A percentile compares a stretch with the other conserved stretches of the same genome.
These are phyloP conservation scores for Rhinichthys osculus DNA, from an alignment of 2,797 vertebrate species.

Conservation along the genomic window DNA sequence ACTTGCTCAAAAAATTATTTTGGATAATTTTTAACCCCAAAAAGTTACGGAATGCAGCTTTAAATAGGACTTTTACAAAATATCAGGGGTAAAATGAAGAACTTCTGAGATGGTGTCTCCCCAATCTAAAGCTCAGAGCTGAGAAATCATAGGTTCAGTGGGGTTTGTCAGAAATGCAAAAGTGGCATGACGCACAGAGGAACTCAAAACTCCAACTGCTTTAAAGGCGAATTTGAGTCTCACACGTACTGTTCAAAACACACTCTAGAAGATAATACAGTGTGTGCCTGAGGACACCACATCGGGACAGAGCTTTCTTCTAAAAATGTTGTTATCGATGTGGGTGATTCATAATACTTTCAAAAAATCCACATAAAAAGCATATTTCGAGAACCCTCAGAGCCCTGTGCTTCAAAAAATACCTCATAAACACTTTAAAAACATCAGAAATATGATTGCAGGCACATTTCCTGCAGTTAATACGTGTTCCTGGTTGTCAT, in stretches of 20 bases:
- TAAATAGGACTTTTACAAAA: conserved; percentile 21
- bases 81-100: conserved; percentile 6
- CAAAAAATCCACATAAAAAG: conserved; percentile 18
- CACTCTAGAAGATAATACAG: conserved; percentile 36
- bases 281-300: conserved; percentile 22
- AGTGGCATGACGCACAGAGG: neutral
- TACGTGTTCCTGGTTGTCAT: neutral
- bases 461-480: neutral
- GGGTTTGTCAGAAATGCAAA: conserved; percentile 27
- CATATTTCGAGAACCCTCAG: neutral
- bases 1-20: no score
- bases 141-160: conserved; percentile 32
- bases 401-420: neutral
- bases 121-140: conserved; percentile 43
- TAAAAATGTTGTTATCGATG: conserved; percentile 30
- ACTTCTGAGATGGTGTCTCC: neutral
- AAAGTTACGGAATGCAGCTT: no score
- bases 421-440: neutral
- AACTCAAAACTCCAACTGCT: neutral
- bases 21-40: no score
- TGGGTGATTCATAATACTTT: neutral
- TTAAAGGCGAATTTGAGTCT: neutral
- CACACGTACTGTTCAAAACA: conserved; percentile 27
- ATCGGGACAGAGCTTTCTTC: conserved; percentile 1
- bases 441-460: conserved; percentile 1